Base-by-base conservation (phyloP, 2,888 invertebrate genomes). In the Norana najaformis region DNA sequence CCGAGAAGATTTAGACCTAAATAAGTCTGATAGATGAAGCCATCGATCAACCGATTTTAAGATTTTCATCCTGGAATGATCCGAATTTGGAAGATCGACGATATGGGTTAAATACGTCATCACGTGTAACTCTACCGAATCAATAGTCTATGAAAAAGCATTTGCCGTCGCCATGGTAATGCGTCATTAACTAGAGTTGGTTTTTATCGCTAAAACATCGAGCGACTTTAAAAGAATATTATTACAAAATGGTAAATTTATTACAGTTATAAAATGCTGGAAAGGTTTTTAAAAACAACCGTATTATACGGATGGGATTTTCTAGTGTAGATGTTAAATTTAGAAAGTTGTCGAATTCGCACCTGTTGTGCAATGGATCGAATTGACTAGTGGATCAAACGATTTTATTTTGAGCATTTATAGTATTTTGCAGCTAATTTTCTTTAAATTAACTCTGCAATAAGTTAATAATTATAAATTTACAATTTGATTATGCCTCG, bases 331-430 rank as follows among this genome's bases (percentile, higher is more conserved):
- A 69, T 11, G 69, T 69, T n/a, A 8, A 11, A n/a, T n/a, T 69
- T 69, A 69, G n/a, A 8, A 69, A n/a, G n/a, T 30, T 69, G 30
- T 69, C 13, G 8, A n/a, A 69, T 30, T n/a, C 69, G 69, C 69
- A 69, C 69, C 69, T 69, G 69, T 69, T 69, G 69, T 69, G 69
- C 69, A 69, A 69, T 69, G 69, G 30, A n/a, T 69, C n/a, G n/a
- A n/a, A n/a, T 69, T 69, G 41, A n/a, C n/a, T 69, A 69, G n/a
- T 69, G n/a, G 0, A n/a, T 4, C 20, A 11, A 69, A n/a, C 69
- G n/a, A n/a, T 8, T 69, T 69, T n/a, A 69, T 30, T 69, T 69
- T 69, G 14, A 8, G 16, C 3, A n/a, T 69, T 69, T 16, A 47
- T 47, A 5, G 4, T 47, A 47, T 16, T 23, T 47, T 47, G 47